Percentiles rank a stretch among this genome's conserved stretches.
Evolutionary conservation across 2,888 invertebrate genomes (phyloP).

Genomic region (Tetragonula carbonaria): DNA sequence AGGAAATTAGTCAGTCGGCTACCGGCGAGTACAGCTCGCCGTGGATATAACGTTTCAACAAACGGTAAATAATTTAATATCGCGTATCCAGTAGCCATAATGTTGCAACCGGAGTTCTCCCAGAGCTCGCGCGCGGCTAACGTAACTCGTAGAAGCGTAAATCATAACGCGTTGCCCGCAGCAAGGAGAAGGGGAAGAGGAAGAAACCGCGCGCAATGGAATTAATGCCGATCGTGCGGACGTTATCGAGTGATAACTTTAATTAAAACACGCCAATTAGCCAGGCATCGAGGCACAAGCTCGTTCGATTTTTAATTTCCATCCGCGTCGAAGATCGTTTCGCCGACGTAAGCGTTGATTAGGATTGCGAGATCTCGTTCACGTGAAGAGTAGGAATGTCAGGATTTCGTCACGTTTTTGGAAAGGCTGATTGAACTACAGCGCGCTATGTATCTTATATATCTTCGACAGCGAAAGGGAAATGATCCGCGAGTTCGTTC

Average conservation of each 20-base stretch:
- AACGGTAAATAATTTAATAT: conserved; percentile 46
- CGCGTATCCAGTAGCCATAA: conserved; percentile 20
- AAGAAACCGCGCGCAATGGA: background rate
- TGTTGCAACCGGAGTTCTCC: conserved; percentile 38
- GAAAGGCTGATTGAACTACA: too few relatives aligned
- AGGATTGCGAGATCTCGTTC: too few relatives aligned
- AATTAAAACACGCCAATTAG: background rate
- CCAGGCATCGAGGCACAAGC: background rate
- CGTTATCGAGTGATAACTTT: background rate
- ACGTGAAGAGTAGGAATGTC: too few relatives aligned
- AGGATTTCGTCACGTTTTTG: too few relatives aligned
- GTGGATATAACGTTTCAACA: conserved; percentile 17
- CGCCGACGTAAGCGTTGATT: background rate
- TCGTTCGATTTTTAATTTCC: background rate
- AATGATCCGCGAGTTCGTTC: too few relatives aligned
- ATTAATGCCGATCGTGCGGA: background rate
- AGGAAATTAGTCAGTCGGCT: background rate
- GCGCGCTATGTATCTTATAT: too few relatives aligned
- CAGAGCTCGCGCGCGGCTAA: background rate
- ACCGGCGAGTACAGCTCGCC: background rate
- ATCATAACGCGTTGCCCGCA: background rate
- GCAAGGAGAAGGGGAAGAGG: too few relatives aligned
- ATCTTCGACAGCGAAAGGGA: too few relatives aligned
- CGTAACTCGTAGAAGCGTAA: conserved; percentile 17
- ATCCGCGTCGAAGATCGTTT: background rate